These are phyloP conservation scores for Aplodontia rufa DNA, from an alignment of 2,113 vertebrate genomes.

Conservation along the genomic window DNA sequence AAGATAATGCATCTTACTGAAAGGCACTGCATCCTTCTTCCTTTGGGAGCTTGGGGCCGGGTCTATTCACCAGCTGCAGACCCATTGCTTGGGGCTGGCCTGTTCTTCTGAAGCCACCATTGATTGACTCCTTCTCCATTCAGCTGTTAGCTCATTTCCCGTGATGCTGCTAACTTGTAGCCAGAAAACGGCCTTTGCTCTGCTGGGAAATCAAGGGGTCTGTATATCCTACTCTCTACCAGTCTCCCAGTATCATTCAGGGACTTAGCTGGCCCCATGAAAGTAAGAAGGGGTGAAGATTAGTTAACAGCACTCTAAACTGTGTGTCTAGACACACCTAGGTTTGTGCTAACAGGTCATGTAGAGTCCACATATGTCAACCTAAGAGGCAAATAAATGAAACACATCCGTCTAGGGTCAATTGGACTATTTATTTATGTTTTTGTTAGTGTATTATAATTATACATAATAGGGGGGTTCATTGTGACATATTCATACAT, in stretches of 20 bases:
- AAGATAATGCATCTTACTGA: neutral
- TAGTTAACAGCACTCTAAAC: neutral
- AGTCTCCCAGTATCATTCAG: no score
- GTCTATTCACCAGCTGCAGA: neutral
- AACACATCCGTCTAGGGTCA: neutral
- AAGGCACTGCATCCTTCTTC: neutral
- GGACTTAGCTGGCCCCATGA: neutral
- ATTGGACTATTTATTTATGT: neutral
- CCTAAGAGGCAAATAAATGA: neutral
- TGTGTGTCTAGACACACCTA: neutral
- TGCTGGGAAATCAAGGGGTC: neutral
- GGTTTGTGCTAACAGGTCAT: neutral
- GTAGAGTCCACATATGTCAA: neutral
- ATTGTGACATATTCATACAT: no score
- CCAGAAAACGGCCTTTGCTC: constrained; percentile 21
- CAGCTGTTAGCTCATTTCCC: constrained; percentile 49
- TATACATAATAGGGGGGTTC: no score
- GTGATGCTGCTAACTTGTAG: neutral
- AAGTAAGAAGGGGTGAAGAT: neutral
- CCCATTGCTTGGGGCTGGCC: neutral
- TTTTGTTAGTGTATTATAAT: no score
- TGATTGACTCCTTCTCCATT: constrained; percentile 45
- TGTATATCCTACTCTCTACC: neutral
- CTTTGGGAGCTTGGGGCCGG: neutral
- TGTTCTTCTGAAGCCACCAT: neutral